These are phyloP conservation scores for Diplosoma virens DNA, from an alignment of 23 tunicate species.

Conservation along the genomic window DNA sequence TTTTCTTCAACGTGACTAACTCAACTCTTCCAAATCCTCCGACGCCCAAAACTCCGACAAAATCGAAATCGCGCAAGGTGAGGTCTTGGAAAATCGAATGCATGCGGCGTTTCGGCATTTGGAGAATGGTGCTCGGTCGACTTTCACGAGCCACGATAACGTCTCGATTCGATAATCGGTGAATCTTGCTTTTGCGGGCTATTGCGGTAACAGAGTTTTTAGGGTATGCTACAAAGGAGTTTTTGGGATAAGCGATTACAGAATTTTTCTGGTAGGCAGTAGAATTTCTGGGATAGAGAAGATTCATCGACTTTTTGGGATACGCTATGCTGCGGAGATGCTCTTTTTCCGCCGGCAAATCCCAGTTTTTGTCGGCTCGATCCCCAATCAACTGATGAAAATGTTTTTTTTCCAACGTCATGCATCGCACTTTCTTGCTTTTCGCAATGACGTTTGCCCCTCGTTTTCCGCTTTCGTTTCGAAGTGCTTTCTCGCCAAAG, in stretches of 20 bases:
- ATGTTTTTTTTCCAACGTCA: slow-evolving; percentile 75
- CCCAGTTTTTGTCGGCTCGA: slow-evolving; percentile 40
- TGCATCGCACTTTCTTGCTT: slow-evolving; percentile 56
- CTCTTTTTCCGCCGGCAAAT: not conserved
- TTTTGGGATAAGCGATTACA: not conserved
- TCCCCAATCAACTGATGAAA: slow-evolving; percentile 76
- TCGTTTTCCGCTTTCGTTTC: slow-evolving; percentile 63
- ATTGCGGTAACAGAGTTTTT: not conserved
- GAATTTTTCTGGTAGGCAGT: no score
- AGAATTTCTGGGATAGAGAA: no score
- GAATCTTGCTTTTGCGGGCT: not conserved
- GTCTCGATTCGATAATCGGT: not conserved
- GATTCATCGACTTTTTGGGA: not conserved
- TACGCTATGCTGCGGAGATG: not conserved
- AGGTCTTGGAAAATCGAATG: slow-evolving; percentile 33
- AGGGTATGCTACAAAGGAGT: not conserved
- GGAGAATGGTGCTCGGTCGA: not conserved
- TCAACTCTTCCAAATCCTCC: slow-evolving; percentile 99
- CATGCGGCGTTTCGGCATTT: slow-evolving; percentile 25
- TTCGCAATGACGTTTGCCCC: slow-evolving; percentile 68
- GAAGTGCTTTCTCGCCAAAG: slow-evolving; percentile 95
- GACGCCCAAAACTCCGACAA: slow-evolving; percentile 75
- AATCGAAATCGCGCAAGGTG: slow-evolving; percentile 59
- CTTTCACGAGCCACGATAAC: not conserved
- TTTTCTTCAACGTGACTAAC: slow-evolving; percentile 36